Evolutionary conservation across 2,888 invertebrate genomes (phyloP).

Genomic region (Tenthredo mesomela): DNA sequence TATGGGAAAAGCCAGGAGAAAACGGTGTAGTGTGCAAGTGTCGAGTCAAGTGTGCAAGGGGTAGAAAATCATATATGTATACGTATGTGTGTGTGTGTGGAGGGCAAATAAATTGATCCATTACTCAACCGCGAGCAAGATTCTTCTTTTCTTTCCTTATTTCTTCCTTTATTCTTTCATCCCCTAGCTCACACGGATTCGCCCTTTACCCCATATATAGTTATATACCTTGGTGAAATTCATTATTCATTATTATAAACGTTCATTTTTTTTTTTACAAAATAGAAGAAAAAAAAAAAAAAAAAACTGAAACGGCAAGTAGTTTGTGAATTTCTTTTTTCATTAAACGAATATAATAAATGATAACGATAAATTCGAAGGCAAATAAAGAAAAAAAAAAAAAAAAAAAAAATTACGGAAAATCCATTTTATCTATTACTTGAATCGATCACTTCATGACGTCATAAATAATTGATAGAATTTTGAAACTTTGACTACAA

Average conservation of each 20-base stretch:
- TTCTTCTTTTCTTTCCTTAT: constrained; percentile 63
- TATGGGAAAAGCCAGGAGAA: background rate
- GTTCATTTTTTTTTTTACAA: background rate
- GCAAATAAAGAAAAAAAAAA: too few relatives aligned
- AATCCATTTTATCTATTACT: too few relatives aligned
- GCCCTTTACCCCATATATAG: background rate
- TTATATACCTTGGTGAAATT: background rate
- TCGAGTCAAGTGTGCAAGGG: constrained; percentile 33
- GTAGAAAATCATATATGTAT: background rate
- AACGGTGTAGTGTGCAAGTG: background rate
- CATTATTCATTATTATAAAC: background rate
- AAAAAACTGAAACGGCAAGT: too few relatives aligned
- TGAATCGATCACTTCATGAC: too few relatives aligned
- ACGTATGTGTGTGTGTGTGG: background rate
- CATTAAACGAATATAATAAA: background rate
- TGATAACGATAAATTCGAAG: background rate
- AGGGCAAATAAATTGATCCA: constrained; percentile 76
- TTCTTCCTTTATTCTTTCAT: constrained; percentile 20
- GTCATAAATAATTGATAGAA: too few relatives aligned
- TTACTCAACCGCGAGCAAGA: constrained; percentile 74
- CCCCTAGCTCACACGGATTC: constrained; percentile 1
- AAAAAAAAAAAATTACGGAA: too few relatives aligned
- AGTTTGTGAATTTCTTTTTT: too few relatives aligned
- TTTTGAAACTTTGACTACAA: too few relatives aligned
- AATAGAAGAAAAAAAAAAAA: too few relatives aligned